Base-by-base conservation (phyloP, 64 coral and sea anemone genomes). In the Anthopleura sola region DNA sequence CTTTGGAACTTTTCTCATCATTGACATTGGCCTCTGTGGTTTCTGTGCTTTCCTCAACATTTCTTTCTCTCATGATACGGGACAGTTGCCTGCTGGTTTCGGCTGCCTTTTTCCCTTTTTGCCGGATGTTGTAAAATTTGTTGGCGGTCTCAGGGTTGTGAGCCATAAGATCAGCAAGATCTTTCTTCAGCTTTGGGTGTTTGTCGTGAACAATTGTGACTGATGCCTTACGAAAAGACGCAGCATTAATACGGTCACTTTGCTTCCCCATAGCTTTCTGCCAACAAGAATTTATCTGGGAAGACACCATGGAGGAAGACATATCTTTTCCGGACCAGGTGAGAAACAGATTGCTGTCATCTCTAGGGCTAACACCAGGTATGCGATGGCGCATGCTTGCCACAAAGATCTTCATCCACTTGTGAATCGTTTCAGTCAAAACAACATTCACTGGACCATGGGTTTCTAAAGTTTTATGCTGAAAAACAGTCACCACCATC, bases 161-260 rank as follows among this genome's bases (percentile, higher is more conserved):
- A n/a, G 40, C 90, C 90, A 91, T 91, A 28, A 86, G 60, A 86
- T 91, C 84, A 46, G 90, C 90, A 28, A 92, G 79, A 55, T 92
- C 90, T 13, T 75, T 75, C 80, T 92, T 92, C 56, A 87, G 31
- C 80, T 66, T 53, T 58, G 56, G 57, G 31, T 92, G 91, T 16
- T 85, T 24, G 6, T 85, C 83, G 38, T 85, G 55, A 28, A 66
- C 57, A n/a, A 85, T 55, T 17, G 51, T 33, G 53, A 85, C 83
- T 31, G 83, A 53, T 31, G 83, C 36, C 56, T 85, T 85, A 62
- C 83, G 49, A 0, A 85, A 37, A 5, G 56, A 85, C 15, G 83
- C 56, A 55, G 83, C 83, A 66, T 64, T 85, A 37, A 91, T 55
- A 38, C 51, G 86, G 48, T 64, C 39, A n/a, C 75, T 60, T 47